phyloP scores from a whole-genome alignment of 2,113 vertebrate species.

The Lates calcarifer region DNA sequence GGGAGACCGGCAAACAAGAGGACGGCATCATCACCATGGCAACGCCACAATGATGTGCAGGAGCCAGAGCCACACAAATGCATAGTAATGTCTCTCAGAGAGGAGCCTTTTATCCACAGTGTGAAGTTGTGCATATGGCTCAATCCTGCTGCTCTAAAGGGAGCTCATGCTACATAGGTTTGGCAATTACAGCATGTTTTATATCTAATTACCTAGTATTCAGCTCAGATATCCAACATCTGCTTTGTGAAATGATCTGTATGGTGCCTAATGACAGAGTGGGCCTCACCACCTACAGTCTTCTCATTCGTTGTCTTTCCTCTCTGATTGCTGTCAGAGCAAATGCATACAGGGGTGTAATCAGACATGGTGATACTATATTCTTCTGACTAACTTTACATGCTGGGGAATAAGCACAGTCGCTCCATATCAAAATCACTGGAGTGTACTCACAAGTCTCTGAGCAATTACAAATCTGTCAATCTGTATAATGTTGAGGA shows the following conservation, averaged over 20 bases:
- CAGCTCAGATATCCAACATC: conserved; percentile 65
- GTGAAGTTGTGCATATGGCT: conserved; percentile 47
- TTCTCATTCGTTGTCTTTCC: conserved; percentile 61
- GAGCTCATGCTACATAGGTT: conserved; percentile 45
- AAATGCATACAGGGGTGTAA: conserved; percentile 45
- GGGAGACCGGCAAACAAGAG: conserved; percentile 57
- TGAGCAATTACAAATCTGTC: conserved; percentile 77
- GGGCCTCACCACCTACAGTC: conserved; percentile 49
- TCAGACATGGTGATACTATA: conserved; percentile 46
- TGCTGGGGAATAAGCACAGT: conserved; percentile 31
- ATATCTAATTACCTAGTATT: conserved; percentile 64
- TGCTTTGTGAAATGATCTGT: conserved; percentile 62
- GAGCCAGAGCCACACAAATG: conserved; percentile 48
- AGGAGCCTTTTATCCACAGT: conserved; percentile 34
- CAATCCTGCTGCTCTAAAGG: conserved; percentile 44
- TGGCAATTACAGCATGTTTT: conserved; percentile 56
- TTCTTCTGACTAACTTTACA: conserved; percentile 50
- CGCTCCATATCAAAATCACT: conserved; percentile 38
- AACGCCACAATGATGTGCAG: conserved; percentile 63
- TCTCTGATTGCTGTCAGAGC: conserved; percentile 51
- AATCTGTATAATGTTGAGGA: conserved; percentile 68
- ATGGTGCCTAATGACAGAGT: conserved; percentile 53
- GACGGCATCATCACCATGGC: conserved; percentile 71
- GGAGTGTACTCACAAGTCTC: conserved; percentile 59
- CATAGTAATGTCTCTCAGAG: conserved; percentile 56